Evolutionary conservation across 1,140 invertebrate species (phyloP).

Genomic region (Triops longicaudatus): DNA sequence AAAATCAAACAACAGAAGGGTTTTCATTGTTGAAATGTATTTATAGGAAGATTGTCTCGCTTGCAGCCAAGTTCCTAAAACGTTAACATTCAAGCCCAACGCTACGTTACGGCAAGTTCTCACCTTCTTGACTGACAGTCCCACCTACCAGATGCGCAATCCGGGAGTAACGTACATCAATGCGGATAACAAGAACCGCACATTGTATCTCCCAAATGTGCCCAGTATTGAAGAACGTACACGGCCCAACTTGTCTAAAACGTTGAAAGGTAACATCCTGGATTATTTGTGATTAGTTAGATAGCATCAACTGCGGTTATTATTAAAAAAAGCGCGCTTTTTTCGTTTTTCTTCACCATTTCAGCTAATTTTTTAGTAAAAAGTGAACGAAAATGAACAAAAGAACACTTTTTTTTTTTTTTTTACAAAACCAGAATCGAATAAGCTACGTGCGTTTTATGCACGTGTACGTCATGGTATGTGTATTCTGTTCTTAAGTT

Average conservation of each 20-base stretch:
- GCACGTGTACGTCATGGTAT: no score
- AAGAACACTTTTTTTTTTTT: no score
- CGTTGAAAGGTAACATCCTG: conserved; percentile 47
- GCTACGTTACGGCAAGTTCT: conserved; percentile 75
- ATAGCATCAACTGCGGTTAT: no score
- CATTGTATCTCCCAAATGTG: conserved; percentile 84
- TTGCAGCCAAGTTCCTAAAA: conserved; percentile 67
- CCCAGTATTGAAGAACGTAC: conserved; percentile 82
- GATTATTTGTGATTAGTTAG: no score
- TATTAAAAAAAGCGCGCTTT: no score
- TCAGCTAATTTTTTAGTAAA: no score
- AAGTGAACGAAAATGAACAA: not conserved
- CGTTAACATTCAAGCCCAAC: conserved; percentile 56
- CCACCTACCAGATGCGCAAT: conserved; percentile 73
- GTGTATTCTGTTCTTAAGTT: no score
- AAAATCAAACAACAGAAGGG: not conserved
- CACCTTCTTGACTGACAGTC: conserved; percentile 61
- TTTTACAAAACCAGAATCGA: no score
- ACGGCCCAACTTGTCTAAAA: conserved; percentile 73
- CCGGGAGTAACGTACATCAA: conserved; percentile 72
- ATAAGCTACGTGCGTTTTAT: no score
- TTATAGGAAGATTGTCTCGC: conserved; percentile 68
- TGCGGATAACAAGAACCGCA: conserved; percentile 70
- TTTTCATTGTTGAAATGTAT: conserved; percentile 18
- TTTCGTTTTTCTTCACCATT: no score